Conservation (phyloP, 2,888 invertebrate genomes). For the Seladonia tumulorum region DNA sequence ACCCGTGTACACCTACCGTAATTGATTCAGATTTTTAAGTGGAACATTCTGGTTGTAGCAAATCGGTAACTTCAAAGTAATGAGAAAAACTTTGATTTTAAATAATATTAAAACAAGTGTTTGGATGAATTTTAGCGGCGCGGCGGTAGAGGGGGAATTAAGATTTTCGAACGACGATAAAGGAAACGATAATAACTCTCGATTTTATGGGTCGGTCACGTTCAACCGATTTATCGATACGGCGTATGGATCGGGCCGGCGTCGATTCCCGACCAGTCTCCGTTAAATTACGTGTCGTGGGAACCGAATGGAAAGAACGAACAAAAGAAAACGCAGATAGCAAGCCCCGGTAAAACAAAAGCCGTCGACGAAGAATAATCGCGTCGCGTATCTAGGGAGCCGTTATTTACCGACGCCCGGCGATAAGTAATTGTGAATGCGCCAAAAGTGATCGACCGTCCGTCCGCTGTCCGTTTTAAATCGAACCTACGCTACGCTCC, state of each 20-base stretch:
- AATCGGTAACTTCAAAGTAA: too few relatives aligned
- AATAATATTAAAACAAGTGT: background rate
- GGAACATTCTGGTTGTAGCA: too few relatives aligned
- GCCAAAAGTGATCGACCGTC: constrained; percentile 49
- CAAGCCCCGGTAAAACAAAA: constrained; percentile 30
- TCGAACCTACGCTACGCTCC: constrained; percentile 28
- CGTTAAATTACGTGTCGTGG: constrained; percentile 17
- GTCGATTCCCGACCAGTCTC: background rate
- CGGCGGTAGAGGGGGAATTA: background rate
- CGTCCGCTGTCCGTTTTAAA: constrained; percentile 40
- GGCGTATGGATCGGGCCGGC: background rate
- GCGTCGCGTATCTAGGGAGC: constrained; percentile 47
- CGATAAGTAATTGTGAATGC: constrained; percentile 53
- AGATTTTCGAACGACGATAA: background rate
- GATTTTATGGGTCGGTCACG: constrained; percentile 12
- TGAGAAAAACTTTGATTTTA: too few relatives aligned
- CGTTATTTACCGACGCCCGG: constrained; percentile 45
- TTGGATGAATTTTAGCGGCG: background rate
- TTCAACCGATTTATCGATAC: constrained; percentile 19
- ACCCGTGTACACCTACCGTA: too few relatives aligned
- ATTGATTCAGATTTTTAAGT: too few relatives aligned
- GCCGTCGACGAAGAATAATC: constrained; percentile 36
- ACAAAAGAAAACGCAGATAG: constrained; percentile 22
- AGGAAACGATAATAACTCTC: background rate
- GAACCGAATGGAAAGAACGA: background rate